A percentile compares a stretch with the other conserved stretches of the same genome.
phyloP scores from a whole-genome alignment of 1,140 invertebrate genomes.

The Streblospio benedicti region DNA sequence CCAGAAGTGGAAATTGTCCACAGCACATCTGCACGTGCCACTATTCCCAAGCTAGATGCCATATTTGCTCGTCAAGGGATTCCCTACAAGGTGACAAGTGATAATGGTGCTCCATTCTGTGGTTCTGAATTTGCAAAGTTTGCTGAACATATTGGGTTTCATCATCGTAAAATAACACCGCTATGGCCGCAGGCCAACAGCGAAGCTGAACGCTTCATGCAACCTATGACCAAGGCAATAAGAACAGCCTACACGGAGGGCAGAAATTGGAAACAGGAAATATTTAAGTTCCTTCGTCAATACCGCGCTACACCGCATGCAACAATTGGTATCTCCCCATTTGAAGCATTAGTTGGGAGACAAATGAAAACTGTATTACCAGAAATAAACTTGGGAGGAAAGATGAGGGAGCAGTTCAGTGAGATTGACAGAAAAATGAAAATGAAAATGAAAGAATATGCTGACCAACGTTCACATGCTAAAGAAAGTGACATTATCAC shows the following conservation, averaged over 20 bases:
- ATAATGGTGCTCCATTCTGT: background rate
- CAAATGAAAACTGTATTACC: background rate
- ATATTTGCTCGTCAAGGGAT: background rate
- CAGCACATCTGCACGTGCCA: background rate
- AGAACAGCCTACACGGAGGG: background rate
- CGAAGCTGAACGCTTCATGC: too few relatives aligned
- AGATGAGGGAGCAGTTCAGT: too few relatives aligned
- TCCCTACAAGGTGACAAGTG: background rate
- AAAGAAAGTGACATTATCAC: background rate
- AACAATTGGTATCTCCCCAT: background rate
- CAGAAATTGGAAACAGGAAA: background rate
- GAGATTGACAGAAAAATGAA: too few relatives aligned
- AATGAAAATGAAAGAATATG: background rate
- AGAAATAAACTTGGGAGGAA: background rate
- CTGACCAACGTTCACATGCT: background rate
- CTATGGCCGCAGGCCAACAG: too few relatives aligned
- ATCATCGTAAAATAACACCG: background rate
- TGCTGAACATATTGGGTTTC: background rate
- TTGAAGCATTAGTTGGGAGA: background rate
- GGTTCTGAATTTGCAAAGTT: background rate
- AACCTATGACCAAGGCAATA: too few relatives aligned
- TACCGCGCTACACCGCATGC: conserved; percentile 4
- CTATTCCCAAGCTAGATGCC: background rate
- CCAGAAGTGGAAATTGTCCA: background rate
- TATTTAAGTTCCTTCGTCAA: background rate